Base-by-base conservation (phyloP, 2,113 vertebrate genomes). In the Atlantisia rogersi region DNA sequence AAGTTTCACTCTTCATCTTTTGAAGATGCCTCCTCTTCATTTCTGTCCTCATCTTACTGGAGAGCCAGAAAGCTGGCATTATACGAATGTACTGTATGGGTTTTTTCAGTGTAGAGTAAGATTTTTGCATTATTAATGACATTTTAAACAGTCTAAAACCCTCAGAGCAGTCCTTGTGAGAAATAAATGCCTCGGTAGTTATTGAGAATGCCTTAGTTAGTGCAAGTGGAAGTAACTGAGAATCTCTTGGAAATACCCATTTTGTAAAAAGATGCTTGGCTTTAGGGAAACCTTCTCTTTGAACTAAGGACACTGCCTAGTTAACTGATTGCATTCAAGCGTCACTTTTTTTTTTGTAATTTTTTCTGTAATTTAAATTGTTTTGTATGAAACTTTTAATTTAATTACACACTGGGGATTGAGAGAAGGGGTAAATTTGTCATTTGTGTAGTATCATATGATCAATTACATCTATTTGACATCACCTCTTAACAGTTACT, bases 111-210 rank as follows among this genome's bases (percentile, higher is more conserved):
- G 39, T 60, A 44, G 68, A 93, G 78, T 65, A 80, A 89, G 75
- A 90, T 74, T 93, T 92, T 88, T 86, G 62, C 79, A 79, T 97
- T 96, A 96, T 90, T 96, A 71, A 88, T 97, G 86, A 75, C 94
- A 64, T 79, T 88, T 90, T 86, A 86, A 97, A 86, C 88, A 93
- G 42, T 69, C 93, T 91, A 74, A 84, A 28, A 63, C 96, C n/a
- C 95, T 94, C 88, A 95, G 89, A 90, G 44, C 64, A 82, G 62
- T 88, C 35, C 68, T 53, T 69, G 6, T 42, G 63, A 90, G 44
- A 86, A 6, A 73, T 48, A 76, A 96, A 95, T 91, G 20, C 44
- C 74, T 37, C 74, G 82, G 50, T 79, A 44, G 37, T 90, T 86
- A 86, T 48, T 86, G 69, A 91, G 65, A 75, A 40, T 82, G 55